phyloP scores from a whole-genome alignment of 2,888 invertebrate genomes.

The Tenodera sinensis region DNA sequence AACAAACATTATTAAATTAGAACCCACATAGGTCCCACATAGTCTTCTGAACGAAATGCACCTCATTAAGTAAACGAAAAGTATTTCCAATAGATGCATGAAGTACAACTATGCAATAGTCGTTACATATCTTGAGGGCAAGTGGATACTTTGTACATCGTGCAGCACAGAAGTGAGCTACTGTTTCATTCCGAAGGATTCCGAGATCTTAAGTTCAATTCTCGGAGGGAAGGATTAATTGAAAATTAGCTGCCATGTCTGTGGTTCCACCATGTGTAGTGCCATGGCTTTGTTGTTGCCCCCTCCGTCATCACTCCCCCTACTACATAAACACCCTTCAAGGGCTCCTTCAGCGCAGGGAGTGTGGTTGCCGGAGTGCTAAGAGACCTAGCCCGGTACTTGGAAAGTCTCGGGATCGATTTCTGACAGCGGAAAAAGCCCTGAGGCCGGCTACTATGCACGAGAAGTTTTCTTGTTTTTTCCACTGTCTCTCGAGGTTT shows the following conservation, averaged over 20 bases:
- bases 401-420: not conserved
- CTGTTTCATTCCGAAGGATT: not conserved
- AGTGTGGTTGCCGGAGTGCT: not conserved
- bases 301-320: not conserved
- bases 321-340: not conserved
- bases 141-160: not conserved
- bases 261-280: not conserved
- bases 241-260: not conserved
- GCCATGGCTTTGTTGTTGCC: not conserved
- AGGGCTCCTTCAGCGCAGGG: not conserved
- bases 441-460: not conserved
- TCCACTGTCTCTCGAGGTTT: not conserved
- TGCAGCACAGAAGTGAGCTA: not conserved
- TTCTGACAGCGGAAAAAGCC: not conserved
- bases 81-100: no score
- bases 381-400: not conserved
- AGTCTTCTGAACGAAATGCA: no score
- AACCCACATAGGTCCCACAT: no score
- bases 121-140: no score
- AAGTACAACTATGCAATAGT: no score
- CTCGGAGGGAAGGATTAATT: not conserved
- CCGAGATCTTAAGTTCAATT: not conserved
- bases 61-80: no score
- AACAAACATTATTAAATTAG: no score
- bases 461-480: not conserved